Base-by-base conservation (phyloP, 2,797 vertebrate species). In the Podargus strigoides region DNA sequence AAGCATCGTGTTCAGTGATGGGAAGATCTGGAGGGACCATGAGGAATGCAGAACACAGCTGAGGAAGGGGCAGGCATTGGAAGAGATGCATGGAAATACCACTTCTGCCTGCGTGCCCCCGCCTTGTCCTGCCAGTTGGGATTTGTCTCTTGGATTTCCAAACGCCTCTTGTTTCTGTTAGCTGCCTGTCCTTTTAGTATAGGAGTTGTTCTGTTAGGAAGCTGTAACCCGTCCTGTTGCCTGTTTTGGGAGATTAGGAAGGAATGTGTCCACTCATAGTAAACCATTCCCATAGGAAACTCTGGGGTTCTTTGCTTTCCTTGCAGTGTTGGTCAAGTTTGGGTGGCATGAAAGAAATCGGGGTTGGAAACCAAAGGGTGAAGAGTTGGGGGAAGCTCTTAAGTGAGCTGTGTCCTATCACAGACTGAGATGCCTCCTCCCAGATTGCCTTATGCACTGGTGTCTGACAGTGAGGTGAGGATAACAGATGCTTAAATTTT, bases 71-170 rank as follows among this genome's bases (percentile, higher is more conserved):
- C 55, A 47, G 64, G 20, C 28, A 1, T 17, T 28, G 64, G 56
- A 44, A 42, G 50, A 28, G 15, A 5, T 44, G 52, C 44, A 7
- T n/a, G 59, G 74, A 50, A 52, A 32, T 17, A n/a, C 30, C 36
- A 28, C 24, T 50, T 72, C 46, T 75, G 73, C 3, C 5, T 39
- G 0, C 24, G 32, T 70, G 59, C 37, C 67, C 39, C 46, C 9
- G n/a, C 16, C 39, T 69, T 67, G 36, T 76, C 56, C 34, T 79
- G 1, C 34, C 18, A 39, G 23, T 5, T 44, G 59, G 22, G 22
- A 28, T 75, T 80, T 91, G 80, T 53, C 36, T 79, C 66, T 55
- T 67, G 34, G n/a, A n/a, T 87, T 92, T 85, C 58, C 58, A 64
- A 41, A 62, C 53, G 22, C 34, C 41, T 93, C 37, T 52, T 70